phyloP scores from a whole-genome alignment of 2,888 invertebrate species.

The Cerceris rybyensis region DNA sequence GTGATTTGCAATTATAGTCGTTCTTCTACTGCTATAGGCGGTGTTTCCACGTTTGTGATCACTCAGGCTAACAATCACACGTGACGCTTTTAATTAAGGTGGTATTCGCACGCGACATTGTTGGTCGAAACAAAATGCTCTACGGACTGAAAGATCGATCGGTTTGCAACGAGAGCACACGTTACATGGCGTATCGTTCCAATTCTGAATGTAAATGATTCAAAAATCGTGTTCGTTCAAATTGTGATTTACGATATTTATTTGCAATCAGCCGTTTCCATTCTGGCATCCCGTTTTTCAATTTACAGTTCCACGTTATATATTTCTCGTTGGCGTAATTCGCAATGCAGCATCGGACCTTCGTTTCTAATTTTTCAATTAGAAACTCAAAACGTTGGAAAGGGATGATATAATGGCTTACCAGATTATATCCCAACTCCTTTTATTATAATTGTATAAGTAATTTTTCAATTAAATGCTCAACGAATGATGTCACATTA shows the following conservation, averaged over 20 bases:
- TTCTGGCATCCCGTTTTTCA: neutral
- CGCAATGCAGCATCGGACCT: too few species aligned
- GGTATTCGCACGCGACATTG: slow-evolving; percentile 56
- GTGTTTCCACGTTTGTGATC: slow-evolving; percentile 37
- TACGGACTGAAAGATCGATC: slow-evolving; percentile 44
- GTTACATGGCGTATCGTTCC: slow-evolving; percentile 47
- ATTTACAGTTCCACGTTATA: too few species aligned
- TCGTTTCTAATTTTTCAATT: too few species aligned
- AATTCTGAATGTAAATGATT: slow-evolving; percentile 41
- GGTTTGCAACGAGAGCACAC: neutral
- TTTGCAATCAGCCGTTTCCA: neutral
- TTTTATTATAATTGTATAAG: too few species aligned
- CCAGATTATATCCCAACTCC: too few species aligned
- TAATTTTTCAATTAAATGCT: too few species aligned
- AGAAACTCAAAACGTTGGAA: too few species aligned
- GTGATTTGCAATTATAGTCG: neutral
- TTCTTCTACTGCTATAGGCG: neutral
- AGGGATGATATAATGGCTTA: too few species aligned
- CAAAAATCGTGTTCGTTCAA: slow-evolving; percentile 30
- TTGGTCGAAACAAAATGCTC: slow-evolving; percentile 35
- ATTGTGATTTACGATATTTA: neutral
- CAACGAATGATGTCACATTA: too few species aligned
- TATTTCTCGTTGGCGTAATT: neutral
- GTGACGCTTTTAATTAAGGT: slow-evolving; percentile 62
- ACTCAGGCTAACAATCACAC: slow-evolving; percentile 43